These are phyloP conservation scores for Peromyscus californicus DNA, from an alignment of 2,113 vertebrate species.

Conservation along the genomic window DNA sequence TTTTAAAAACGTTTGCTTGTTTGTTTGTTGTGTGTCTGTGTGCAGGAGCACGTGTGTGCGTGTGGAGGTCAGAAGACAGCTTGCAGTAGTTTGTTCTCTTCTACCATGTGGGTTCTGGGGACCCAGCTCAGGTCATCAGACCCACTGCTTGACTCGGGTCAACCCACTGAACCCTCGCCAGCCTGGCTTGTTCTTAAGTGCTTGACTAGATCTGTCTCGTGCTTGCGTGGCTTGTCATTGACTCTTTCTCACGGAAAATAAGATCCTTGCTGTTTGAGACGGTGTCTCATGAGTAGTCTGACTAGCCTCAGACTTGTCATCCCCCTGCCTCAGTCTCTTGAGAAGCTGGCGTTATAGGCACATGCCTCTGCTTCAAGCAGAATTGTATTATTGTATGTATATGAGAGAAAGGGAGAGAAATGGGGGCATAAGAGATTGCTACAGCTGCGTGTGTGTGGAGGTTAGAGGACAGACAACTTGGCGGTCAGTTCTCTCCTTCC, in stretches of 20 bases:
- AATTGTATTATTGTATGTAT: background rate
- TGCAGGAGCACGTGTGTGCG: background rate
- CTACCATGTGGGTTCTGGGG: background rate
- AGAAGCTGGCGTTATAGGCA: background rate
- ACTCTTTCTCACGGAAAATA: background rate
- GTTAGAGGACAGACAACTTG: background rate
- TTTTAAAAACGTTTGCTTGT: background rate
- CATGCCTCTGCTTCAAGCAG: background rate
- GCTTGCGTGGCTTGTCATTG: slow-evolving; percentile 33
- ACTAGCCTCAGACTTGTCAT: background rate
- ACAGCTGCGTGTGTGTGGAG: background rate
- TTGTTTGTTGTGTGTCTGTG: background rate
- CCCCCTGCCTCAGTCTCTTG: background rate
- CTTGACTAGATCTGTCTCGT: background rate
- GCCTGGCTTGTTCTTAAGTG: background rate
- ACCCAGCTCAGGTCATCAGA: background rate
- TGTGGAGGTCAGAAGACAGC: background rate
- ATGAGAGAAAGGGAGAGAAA: background rate
- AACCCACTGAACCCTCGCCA: no score
- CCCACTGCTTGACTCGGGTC: background rate
- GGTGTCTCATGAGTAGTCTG: no score
- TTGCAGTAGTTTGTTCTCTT: background rate
- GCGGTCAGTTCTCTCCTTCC: background rate
- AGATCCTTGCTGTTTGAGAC: background rate
- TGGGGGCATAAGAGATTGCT: background rate